These are phyloP conservation scores for Paramacrobiotus metropolitanus DNA, from an alignment of 1,140 invertebrate genomes.

Conservation along the genomic window DNA sequence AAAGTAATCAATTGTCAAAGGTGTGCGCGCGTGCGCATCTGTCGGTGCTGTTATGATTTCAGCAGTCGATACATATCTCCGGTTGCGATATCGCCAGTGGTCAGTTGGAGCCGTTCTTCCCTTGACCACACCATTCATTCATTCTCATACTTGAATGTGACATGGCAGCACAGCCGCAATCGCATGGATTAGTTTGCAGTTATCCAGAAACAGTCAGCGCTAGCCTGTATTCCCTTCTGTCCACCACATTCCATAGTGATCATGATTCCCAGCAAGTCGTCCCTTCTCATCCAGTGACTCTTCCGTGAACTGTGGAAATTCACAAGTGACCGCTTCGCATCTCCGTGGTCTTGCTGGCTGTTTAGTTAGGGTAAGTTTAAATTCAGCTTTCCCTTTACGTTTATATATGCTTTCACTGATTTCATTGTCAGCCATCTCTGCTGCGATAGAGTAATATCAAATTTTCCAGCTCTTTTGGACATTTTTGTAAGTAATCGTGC, in stretches of 20 bases:
- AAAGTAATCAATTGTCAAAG: background rate
- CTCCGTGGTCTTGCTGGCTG: too few species aligned
- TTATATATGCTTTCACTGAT: too few species aligned
- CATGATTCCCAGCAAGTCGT: too few species aligned
- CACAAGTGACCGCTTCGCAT: too few species aligned
- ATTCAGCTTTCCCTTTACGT: too few species aligned
- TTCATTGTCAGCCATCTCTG: too few species aligned
- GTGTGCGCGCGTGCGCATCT: background rate
- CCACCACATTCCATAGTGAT: background rate
- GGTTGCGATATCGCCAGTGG: background rate
- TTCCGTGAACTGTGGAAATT: too few species aligned
- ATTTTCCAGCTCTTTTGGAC: too few species aligned
- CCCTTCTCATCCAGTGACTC: too few species aligned
- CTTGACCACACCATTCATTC: background rate
- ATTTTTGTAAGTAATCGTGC: too few species aligned
- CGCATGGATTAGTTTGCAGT: background rate
- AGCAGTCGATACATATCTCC: background rate
- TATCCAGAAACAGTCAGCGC: background rate
- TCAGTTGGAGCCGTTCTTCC: background rate
- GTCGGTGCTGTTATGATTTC: conserved; percentile 1
- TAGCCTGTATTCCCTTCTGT: background rate
- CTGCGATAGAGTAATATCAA: too few species aligned
- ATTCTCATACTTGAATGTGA: background rate
- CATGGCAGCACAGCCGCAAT: background rate
- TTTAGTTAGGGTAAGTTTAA: too few species aligned